phyloP scores from a whole-genome alignment of 2,888 invertebrate genomes.

The Amphimallon solstitiale region DNA sequence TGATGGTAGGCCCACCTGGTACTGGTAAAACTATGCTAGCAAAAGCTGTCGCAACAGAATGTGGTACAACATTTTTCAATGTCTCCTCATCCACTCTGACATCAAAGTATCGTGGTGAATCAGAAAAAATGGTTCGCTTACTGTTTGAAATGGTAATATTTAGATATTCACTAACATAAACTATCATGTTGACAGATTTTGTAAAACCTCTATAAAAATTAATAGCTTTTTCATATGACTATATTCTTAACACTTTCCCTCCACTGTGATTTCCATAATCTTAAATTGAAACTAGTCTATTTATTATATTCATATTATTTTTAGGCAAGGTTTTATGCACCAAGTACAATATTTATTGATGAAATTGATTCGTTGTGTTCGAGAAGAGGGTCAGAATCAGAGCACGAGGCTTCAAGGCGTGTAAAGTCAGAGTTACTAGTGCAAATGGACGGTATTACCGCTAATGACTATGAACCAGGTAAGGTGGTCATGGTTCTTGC shows the following conservation, averaged over 20 bases:
- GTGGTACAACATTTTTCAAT: constrained; percentile 96
- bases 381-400: constrained; percentile 92
- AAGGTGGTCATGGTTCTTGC: constrained; percentile 97
- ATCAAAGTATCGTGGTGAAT: constrained; percentile 99
- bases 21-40: constrained; percentile 97
- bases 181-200: no score
- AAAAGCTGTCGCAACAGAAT: constrained; percentile 98
- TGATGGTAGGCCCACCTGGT: constrained; percentile 94
- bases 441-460: constrained; percentile 97
- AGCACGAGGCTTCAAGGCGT: constrained; percentile 96
- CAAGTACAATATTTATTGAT: constrained; percentile 98
- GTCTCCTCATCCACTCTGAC: constrained; percentile 96
- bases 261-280: no score
- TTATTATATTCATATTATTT: no score
- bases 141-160: constrained; percentile 92
- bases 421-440: constrained; percentile 97
- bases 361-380: constrained; percentile 99
- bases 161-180: no score
- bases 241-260: no score
- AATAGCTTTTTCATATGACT: no score
- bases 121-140: constrained; percentile 95
- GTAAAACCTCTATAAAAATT: no score
- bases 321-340: constrained; percentile 96
- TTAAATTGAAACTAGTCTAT: no score
- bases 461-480: constrained; percentile 71